A percentile compares a stretch with the other conserved stretches of the same genome.
phyloP scores from a whole-genome alignment of 2,113 vertebrate genomes.

The Lepisosteus osseus region DNA sequence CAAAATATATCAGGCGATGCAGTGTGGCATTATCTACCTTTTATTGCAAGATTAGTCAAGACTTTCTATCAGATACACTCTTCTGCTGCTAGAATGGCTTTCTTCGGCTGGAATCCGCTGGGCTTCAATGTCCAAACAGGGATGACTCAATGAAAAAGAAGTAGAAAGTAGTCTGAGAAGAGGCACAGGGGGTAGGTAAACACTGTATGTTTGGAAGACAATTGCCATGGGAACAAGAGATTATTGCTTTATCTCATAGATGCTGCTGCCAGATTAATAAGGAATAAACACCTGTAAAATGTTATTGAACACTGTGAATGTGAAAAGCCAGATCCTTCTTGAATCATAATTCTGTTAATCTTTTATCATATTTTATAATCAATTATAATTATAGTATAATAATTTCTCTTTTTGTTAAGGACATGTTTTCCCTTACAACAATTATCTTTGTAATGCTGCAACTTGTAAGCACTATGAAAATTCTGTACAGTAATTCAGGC shows the following conservation, averaged over 20 bases:
- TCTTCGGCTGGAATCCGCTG: neutral
- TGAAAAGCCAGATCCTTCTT: neutral
- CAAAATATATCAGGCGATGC: slow-evolving; percentile 9
- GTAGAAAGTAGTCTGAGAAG: slow-evolving; percentile 10
- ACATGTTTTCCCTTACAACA: neutral
- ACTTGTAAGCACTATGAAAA: neutral
- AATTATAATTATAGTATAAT: neutral
- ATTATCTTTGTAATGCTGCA: neutral
- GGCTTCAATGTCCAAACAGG: neutral
- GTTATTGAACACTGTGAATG: slow-evolving; percentile 4
- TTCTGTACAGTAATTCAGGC: neutral
- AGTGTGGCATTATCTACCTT: slow-evolving; percentile 1
- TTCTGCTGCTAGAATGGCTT: neutral
- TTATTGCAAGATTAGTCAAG: neutral
- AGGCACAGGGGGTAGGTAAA: slow-evolving; percentile 15
- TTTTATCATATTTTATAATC: too few relatives aligned
- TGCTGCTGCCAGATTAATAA: slow-evolving; percentile 9
- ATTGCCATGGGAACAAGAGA: slow-evolving; percentile 20
- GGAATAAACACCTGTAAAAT: slow-evolving; percentile 13
- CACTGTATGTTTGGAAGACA: neutral
- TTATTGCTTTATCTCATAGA: slow-evolving; percentile 14
- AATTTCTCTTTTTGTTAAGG: neutral
- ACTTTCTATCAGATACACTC: slow-evolving; percentile 10
- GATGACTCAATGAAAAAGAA: slow-evolving; percentile 9
- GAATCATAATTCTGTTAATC: too few relatives aligned